Conservation (phyloP, 2,113 vertebrate genomes). For the Pluvianellus socialis region DNA sequence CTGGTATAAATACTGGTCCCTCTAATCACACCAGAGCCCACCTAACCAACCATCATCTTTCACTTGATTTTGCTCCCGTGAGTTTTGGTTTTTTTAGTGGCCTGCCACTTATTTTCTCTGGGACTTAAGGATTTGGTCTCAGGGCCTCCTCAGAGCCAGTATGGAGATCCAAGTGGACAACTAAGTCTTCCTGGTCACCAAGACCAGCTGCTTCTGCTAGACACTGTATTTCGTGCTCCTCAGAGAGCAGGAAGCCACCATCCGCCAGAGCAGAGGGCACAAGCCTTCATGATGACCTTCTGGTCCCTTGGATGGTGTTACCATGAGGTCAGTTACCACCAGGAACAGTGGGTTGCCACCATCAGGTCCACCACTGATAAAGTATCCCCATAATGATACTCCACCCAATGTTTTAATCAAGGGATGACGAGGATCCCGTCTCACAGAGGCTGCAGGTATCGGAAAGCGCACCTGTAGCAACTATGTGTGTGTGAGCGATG, state of each 20-base stretch:
- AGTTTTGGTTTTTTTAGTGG: not conserved
- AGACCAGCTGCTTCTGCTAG: not conserved
- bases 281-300: not conserved
- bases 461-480: not conserved
- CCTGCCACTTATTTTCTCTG: not conserved
- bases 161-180: not conserved
- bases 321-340: not conserved
- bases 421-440: too few relatives aligned
- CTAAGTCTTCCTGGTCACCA: not conserved
- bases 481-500: fast-evolving
- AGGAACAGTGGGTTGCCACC: not conserved
- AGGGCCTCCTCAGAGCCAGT: not conserved
- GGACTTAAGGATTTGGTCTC: not conserved
- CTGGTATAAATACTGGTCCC: not conserved
- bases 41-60: too few relatives aligned
- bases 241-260: not conserved
- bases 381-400: not conserved
- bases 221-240: not conserved
- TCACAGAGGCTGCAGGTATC: fast-evolving
- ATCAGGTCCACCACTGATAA: not conserved
- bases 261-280: not conserved
- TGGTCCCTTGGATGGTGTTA: not conserved
- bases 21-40: not conserved
- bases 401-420: not conserved
- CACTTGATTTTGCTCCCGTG: not conserved